Evolutionary conservation across 2,797 vertebrate species (phyloP).

Genomic region (Cichlasoma orientale): DNA sequence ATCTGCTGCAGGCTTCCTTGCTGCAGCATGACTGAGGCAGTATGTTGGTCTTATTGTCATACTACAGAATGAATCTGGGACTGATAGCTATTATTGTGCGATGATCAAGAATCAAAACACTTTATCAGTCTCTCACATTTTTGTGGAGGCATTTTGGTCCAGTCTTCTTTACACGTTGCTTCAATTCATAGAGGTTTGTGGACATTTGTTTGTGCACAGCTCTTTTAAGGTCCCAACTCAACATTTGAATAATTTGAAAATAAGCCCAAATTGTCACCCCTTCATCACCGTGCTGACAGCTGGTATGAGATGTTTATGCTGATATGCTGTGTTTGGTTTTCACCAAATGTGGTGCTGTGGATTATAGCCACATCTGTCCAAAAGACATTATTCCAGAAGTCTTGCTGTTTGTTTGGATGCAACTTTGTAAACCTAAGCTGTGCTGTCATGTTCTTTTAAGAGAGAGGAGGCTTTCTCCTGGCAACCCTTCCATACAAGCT

Average conservation of each 20-base stretch:
- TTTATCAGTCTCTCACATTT: not conserved
- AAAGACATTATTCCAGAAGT: not conserved
- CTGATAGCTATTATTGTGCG: not conserved
- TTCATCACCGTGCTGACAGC: not conserved
- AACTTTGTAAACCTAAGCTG: not conserved
- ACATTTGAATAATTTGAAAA: not conserved
- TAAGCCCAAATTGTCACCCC: not conserved
- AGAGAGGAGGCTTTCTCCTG: not conserved
- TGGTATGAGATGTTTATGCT: not conserved
- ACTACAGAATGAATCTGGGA: not conserved
- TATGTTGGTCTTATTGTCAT: not conserved
- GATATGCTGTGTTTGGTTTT: not conserved
- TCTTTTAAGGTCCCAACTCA: not conserved
- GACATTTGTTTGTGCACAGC: not conserved
- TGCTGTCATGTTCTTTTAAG: not conserved
- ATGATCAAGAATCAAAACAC: not conserved
- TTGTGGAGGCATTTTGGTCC: not conserved
- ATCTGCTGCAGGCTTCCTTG: not conserved
- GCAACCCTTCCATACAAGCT: not conserved
- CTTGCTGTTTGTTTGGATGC: not conserved
- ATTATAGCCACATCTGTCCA: not conserved
- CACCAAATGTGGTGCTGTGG: not conserved
- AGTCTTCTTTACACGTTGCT: not conserved
- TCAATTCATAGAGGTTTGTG: not conserved
- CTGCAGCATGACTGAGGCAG: not conserved